Conservation (phyloP, 2,888 invertebrate species). For the Drosophila barbarae region DNA sequence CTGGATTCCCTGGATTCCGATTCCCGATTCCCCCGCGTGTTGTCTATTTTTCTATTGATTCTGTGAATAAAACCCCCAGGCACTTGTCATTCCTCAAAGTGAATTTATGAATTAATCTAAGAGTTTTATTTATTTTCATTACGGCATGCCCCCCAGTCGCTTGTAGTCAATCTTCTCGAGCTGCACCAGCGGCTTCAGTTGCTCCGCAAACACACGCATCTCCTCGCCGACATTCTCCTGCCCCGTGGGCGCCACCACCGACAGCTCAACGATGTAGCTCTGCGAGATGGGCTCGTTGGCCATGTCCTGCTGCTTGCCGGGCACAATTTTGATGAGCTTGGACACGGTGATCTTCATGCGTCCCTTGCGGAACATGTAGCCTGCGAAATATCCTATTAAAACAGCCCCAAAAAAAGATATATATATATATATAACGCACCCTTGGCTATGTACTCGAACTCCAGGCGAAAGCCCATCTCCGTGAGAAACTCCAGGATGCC, state of each 20-base stretch:
- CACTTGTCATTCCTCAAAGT: conserved; percentile 5
- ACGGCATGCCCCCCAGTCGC: conserved; percentile 81
- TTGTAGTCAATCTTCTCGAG: conserved; percentile 96
- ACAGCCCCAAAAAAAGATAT: too few species aligned
- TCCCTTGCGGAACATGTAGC: conserved; percentile 96
- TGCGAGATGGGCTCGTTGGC: conserved; percentile 90
- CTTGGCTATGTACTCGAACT: conserved; percentile 95
- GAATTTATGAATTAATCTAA: conserved; percentile 3
- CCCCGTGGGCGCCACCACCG: conserved; percentile 90
- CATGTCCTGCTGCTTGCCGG: conserved; percentile 85
- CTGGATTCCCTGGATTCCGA: too few species aligned
- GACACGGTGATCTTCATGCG: conserved; percentile 98
- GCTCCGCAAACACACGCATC: conserved; percentile 96
- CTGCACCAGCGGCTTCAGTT: conserved; percentile 93
- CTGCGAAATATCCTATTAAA: conserved; percentile 35
- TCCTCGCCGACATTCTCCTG: conserved; percentile 98
- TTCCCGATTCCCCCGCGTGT: not conserved
- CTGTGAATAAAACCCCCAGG: not conserved
- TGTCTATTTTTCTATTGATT: conserved; percentile 6
- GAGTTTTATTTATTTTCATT: not conserved
- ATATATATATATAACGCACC: conserved; percentile 80
- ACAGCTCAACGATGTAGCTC: conserved; percentile 95
- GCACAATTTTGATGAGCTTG: conserved; percentile 92
- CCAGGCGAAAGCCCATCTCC: conserved; percentile 93
- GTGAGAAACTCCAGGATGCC: conserved; percentile 94